phyloP scores from a whole-genome alignment of 1,140 invertebrate genomes.

The Meloidogyne hapla region DNA sequence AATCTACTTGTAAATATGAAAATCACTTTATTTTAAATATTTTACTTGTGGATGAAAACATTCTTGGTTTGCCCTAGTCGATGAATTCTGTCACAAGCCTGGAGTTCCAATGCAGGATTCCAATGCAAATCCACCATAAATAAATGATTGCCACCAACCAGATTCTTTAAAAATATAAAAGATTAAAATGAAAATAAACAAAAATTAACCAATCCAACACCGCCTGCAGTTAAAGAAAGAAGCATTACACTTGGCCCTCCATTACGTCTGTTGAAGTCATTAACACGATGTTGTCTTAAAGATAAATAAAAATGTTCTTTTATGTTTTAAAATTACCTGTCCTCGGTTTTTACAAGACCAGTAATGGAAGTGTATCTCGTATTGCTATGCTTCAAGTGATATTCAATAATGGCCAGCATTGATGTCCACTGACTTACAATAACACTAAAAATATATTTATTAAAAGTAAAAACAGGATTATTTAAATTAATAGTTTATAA shows the following conservation, averaged over 20 bases:
- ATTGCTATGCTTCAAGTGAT: conserved; percentile 31
- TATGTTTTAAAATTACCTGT: conserved; percentile 31
- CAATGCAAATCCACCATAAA: conserved; percentile 86
- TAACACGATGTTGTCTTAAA: conserved; percentile 38
- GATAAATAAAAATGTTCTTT: too few relatives aligned
- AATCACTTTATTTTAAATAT: too few relatives aligned
- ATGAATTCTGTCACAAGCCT: conserved; percentile 87
- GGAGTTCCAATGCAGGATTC: conserved; percentile 88
- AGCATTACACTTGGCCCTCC: conserved; percentile 67
- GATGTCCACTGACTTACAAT: conserved; percentile 48
- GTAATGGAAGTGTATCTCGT: conserved; percentile 44
- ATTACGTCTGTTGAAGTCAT: conserved; percentile 40
- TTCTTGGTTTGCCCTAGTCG: conserved; percentile 80
- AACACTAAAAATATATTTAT: conserved; percentile 35
- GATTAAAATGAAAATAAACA: conserved; percentile 1
- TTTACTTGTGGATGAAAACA: conserved; percentile 80
- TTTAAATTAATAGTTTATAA: background rate
- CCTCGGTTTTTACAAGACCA: conserved; percentile 36
- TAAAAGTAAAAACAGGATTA: background rate
- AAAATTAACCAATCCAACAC: conserved; percentile 75
- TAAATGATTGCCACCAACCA: conserved; percentile 84
- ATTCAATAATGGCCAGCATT: conserved; percentile 42
- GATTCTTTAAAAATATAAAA: conserved; percentile 68
- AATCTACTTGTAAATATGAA: too few relatives aligned
- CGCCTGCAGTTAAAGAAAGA: conserved; percentile 82